Base-by-base conservation (phyloP, 1,140 invertebrate species). In the Ceratina australensis region DNA sequence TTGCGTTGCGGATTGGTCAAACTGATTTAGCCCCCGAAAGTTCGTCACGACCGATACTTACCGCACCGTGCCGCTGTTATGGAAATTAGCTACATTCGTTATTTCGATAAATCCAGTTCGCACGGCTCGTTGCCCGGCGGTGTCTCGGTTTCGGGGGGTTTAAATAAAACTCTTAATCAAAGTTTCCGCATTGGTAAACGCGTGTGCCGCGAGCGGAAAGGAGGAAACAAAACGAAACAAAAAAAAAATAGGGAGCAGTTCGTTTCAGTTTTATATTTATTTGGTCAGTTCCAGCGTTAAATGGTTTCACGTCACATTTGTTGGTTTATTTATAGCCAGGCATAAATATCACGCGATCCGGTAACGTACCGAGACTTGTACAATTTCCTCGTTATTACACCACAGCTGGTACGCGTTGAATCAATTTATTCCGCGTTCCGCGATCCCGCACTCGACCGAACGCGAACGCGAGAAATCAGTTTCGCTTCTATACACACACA, bases 321-420 rank as follows among this genome's bases (percentile, higher is more conserved):
- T 61, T 24, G 3, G 22, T 69, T 69, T 69, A 69, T 69, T 76
- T 76, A 76, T 24, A 26, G 16, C 2, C 56, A 7, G 26, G 15
- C 56, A 61, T 61, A 69, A 69, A 69, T 76, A 76, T 69, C 57
- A 4, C 26, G n/a, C 47, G 22, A 33, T 60, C 65, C 56, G 18
- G 42, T 64, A 73, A 56, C 71, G 54, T 60, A 49, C 8, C 66
- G 28, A 77, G 28, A 63, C 28, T 77, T 54, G n/a, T 63, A 71
- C 74, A 77, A 71, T 77, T 71, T 77, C 57, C 74, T 77, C 74
- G 74, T 77, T 77, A 77, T 71, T 77, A 71, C 28, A 77, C 57
- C 74, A 28, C 56, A 77, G 67, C 67, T 71, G 74, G 66, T 26
- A 67, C 74, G 67, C 59, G 57, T 18, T 28, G 74, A 77, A 77